Evolutionary conservation across 2,113 vertebrate genomes (phyloP).

Genomic region (Passer montanus): DNA sequence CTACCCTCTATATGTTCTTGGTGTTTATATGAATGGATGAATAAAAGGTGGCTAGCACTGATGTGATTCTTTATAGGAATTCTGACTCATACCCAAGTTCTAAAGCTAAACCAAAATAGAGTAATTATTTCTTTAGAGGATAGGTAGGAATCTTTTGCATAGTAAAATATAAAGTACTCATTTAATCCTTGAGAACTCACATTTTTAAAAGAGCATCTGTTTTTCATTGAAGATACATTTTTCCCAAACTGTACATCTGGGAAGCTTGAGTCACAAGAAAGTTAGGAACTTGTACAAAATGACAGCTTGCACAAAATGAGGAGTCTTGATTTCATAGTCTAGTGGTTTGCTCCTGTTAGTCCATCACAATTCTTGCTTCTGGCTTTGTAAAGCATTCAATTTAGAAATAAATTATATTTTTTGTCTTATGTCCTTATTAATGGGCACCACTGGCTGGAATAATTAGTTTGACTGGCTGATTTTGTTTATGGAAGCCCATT

Average conservation of each 20-base stretch:
- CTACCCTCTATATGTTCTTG: background rate
- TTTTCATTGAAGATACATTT: constrained; percentile 67
- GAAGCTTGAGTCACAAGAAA: constrained; percentile 64
- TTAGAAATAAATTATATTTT: constrained; percentile 49
- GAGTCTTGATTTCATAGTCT: constrained; percentile 44
- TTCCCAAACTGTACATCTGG: constrained; percentile 68
- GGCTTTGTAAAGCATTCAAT: constrained; percentile 31
- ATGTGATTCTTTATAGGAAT: background rate
- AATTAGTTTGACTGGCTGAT: background rate
- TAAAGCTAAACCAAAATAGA: constrained; percentile 26
- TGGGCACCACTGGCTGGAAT: background rate
- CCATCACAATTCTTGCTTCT: constrained; percentile 50
- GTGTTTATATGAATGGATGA: background rate
- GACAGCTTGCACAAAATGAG: constrained; percentile 27
- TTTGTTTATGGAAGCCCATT: background rate
- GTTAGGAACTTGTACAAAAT: background rate
- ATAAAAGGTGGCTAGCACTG: background rate
- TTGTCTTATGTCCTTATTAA: constrained; percentile 32
- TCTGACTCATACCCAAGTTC: background rate
- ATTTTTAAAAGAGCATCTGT: constrained; percentile 62
- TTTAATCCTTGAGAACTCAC: constrained; percentile 66
- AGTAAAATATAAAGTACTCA: constrained; percentile 66
- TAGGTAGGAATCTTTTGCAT: background rate
- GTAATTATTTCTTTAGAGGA: constrained; percentile 52
- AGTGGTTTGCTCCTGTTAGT: constrained; percentile 21